phyloP scores from a whole-genome alignment of 2,888 invertebrate species.

The Dicranocentrus wangi region DNA sequence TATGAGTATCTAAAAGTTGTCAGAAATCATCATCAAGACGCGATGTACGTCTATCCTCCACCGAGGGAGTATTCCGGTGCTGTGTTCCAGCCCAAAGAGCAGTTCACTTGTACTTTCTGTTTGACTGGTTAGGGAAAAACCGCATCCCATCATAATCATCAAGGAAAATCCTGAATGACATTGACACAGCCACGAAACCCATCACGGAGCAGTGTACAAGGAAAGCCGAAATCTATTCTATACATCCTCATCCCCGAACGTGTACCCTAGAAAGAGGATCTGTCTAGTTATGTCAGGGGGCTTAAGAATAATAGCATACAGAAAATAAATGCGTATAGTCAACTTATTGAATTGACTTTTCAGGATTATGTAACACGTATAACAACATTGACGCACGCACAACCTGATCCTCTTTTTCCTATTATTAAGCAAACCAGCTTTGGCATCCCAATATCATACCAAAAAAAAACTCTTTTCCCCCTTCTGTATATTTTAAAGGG shows the following conservation, averaged over 20 bases:
- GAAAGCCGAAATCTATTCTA: slow-evolving; percentile 16
- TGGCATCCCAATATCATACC: too few relatives aligned
- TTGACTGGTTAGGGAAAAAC: slow-evolving; percentile 45
- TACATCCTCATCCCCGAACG: not conserved
- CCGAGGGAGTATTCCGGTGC: not conserved
- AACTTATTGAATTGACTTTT: slow-evolving; percentile 56
- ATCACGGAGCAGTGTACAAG: not conserved
- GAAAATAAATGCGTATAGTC: slow-evolving; percentile 23
- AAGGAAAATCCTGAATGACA: slow-evolving; percentile 62
- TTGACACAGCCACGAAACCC: slow-evolving; percentile 57
- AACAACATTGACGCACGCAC: slow-evolving; percentile 4
- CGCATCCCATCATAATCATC: slow-evolving; percentile 62
- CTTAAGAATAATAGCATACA: slow-evolving; percentile 9
- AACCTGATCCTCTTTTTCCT: not conserved
- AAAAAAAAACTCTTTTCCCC: too few relatives aligned
- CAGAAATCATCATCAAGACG: slow-evolving; percentile 40
- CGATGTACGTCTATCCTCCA: slow-evolving; percentile 7
- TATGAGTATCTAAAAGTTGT: slow-evolving; percentile 34
- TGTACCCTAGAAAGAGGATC: slow-evolving; percentile 33
- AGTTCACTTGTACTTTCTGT: slow-evolving; percentile 5
- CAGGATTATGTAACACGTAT: slow-evolving; percentile 48
- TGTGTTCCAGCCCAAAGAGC: too few relatives aligned
- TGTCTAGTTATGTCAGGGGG: slow-evolving; percentile 39
- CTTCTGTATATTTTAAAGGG: too few relatives aligned
- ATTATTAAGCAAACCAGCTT: too few relatives aligned